phyloP scores from a whole-genome alignment of 2,797 vertebrate species.

The Crypturellus tataupa region DNA sequence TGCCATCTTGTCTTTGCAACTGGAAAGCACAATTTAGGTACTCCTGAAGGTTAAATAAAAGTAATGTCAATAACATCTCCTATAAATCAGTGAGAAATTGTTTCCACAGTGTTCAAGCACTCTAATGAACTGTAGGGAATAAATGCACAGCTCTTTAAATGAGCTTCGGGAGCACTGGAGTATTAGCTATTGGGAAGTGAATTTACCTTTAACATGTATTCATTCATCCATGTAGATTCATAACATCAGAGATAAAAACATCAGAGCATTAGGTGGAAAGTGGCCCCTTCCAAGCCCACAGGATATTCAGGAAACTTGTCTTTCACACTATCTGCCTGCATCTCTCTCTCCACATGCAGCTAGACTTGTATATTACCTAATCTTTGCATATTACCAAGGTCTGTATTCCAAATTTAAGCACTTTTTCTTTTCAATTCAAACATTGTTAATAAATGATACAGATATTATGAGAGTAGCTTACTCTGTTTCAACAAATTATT shows the following conservation, averaged over 20 bases:
- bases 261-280: background rate
- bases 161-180: constrained; percentile 6
- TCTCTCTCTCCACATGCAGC: background rate
- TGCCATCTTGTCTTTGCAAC: background rate
- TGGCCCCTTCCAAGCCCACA: background rate
- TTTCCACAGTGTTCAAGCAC: background rate
- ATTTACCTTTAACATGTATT: constrained; percentile 13
- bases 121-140: background rate
- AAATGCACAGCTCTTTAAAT: constrained; percentile 1
- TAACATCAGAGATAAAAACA: background rate
- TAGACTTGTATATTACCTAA: background rate
- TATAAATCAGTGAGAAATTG: constrained; percentile 5
- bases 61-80: background rate
- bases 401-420: background rate
- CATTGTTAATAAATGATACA: background rate
- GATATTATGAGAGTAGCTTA: background rate
- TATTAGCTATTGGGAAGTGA: background rate
- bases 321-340: background rate
- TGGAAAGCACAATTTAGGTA: background rate
- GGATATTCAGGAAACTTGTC: background rate
- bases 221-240: background rate
- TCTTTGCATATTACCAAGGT: background rate
- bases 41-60: constrained; percentile 40
- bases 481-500: background rate
- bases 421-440: background rate